Base-by-base conservation (phyloP, 1,140 invertebrate genomes). In the Potamilus streckersoni region DNA sequence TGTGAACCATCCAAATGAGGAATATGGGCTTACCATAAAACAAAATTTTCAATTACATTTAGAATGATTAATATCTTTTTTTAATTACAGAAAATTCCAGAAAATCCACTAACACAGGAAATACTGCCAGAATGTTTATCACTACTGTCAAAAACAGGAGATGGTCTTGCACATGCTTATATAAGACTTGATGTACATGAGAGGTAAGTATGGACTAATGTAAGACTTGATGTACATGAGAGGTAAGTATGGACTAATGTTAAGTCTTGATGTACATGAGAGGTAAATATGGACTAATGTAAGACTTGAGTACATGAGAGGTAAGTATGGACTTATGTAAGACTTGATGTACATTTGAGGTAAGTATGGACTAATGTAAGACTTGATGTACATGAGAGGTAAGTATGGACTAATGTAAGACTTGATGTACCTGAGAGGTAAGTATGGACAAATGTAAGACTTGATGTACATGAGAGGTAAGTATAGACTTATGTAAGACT, bases 81-180 rank as follows among this genome's bases (percentile, higher is more conserved):
- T 78, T 67, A 23, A 31, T 82, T 85, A 16, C 73, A 90, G 89
- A 84, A 85, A 82, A 78, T 84, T 55, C 83, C 85, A 74, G 86
- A 89, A 60, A 84, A 85, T 27, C 84, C 84, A 64, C 65, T 90
- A 38, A 85, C 87, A 76, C 83, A 86, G 62, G 89, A 90, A 58
- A 83, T 89, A 49, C 80, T 89, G 31, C 81, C 83, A 62, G 88
- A 90, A 70, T 82, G 84, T 76, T 76, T 90, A 27, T 87, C 88
- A 23, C 75, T 90, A 8, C 78, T 90, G 0, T 88, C 87, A 79
- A 90, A 90, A 82, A 90, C 87, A 38, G 89, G 89, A 59, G 88
- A 89, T 85, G 89, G 89, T 20, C 74, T 90, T 16, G 78, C 88
- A 58, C 89, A 90, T 85, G 89, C 89, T 8, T 90, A 88, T 85